phyloP scores from a whole-genome alignment of 2,113 vertebrate genomes.

The Anolis carolinensis region DNA sequence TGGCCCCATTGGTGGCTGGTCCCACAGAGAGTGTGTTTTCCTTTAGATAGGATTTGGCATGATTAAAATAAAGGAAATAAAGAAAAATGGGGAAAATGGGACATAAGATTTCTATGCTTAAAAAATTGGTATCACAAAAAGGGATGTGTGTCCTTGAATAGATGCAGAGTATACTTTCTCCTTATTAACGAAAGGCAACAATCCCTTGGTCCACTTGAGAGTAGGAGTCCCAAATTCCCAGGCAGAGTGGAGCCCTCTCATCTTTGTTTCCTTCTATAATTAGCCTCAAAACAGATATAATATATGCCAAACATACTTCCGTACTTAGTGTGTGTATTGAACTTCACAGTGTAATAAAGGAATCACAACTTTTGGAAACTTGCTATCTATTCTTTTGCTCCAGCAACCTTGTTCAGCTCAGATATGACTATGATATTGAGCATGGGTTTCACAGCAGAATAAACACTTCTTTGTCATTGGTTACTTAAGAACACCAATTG shows the following conservation, averaged over 20 bases:
- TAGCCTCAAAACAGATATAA: not conserved
- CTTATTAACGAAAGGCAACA: not conserved
- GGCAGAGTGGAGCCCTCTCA: slow-evolving; percentile 7
- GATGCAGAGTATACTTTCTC: not conserved
- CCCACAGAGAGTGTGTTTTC: too few species aligned
- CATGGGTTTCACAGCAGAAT: slow-evolving; percentile 52
- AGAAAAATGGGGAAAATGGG: not conserved
- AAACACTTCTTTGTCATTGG: slow-evolving; percentile 53
- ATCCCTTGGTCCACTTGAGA: not conserved
- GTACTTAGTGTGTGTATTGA: not conserved
- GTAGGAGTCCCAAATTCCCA: not conserved
- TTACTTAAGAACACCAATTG: slow-evolving; percentile 52
- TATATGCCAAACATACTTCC: not conserved
- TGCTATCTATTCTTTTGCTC: not conserved
- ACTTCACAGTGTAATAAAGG: slow-evolving; percentile 37
- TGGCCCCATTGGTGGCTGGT: too few species aligned
- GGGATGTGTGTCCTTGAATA: not conserved
- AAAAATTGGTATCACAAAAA: not conserved
- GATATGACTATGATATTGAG: slow-evolving; percentile 36
- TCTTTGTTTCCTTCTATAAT: slow-evolving; percentile 9
- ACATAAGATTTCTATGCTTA: not conserved
- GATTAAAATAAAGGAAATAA: not conserved
- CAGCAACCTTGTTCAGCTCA: slow-evolving; percentile 35
- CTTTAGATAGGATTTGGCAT: not conserved
- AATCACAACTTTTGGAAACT: slow-evolving; percentile 35